Percentiles rank a stretch among this genome's conserved stretches.
phyloP scores from a whole-genome alignment of 30 jellyfish, hydroid and myxozoan genomes.

The Hydractinia symbiolongicarpus region DNA sequence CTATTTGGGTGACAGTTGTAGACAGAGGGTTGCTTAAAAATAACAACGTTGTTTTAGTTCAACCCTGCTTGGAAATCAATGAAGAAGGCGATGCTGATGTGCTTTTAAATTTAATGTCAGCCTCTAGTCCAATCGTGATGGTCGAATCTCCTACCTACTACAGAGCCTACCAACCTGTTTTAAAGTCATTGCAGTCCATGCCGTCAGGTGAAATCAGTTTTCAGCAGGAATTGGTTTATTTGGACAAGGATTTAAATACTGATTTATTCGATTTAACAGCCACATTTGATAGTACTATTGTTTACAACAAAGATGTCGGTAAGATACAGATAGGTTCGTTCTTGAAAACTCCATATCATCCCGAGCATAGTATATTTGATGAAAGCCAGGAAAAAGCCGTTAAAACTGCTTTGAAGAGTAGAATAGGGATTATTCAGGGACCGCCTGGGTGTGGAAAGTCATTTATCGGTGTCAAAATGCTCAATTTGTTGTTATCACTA shows the following conservation, averaged over 20 bases:
- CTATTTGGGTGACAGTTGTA: conserved; percentile 58
- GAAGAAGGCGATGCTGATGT: conserved; percentile 30
- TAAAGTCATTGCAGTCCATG: conserved; percentile 39
- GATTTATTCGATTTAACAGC: conserved; percentile 13
- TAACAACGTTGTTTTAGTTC: conserved; percentile 29
- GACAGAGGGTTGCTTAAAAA: conserved; percentile 36
- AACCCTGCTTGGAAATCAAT: conserved; percentile 36
- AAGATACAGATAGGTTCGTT: neutral
- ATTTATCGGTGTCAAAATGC: conserved; percentile 51
- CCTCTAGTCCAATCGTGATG: conserved; percentile 28
- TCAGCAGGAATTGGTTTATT: conserved; percentile 35
- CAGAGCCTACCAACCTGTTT: conserved; percentile 50
- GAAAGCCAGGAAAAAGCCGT: conserved; percentile 46
- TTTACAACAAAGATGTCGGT: neutral
- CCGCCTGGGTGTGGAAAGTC: conserved; percentile 82
- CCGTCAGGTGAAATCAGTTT: conserved; percentile 31
- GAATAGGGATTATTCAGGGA: conserved; percentile 64
- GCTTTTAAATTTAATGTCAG: conserved; percentile 9
- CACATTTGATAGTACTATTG: neutral
- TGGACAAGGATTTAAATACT: conserved; percentile 12
- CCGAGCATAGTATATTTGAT: conserved; percentile 32
- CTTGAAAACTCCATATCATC: neutral
- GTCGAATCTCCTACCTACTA: conserved; percentile 69
- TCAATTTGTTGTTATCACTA: conserved; percentile 25
- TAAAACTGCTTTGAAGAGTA: conserved; percentile 17